Evolutionary conservation across 2,113 vertebrate species (phyloP).

Genomic region (Paracanthobrama guichenoti): DNA sequence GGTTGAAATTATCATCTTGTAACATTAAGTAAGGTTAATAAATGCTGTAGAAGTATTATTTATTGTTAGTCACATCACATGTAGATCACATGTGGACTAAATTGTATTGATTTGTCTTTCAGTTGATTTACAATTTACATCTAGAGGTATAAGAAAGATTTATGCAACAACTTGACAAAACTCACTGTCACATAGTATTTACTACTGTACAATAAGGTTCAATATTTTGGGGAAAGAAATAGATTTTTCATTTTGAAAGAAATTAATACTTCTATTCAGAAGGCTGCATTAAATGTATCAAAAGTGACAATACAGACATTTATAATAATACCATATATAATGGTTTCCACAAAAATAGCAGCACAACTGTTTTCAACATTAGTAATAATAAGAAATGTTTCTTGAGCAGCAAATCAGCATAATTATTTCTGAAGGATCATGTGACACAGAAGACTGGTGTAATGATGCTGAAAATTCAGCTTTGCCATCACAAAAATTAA

Average conservation of each 20-base stretch:
- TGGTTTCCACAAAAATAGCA: background rate
- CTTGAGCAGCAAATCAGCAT: background rate
- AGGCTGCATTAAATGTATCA: background rate
- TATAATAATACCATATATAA: background rate
- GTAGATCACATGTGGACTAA: background rate
- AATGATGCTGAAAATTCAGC: too few species aligned
- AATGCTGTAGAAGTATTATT: too few species aligned
- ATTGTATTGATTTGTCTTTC: background rate
- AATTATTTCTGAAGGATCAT: background rate
- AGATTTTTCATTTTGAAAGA: background rate
- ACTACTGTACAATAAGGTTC: background rate
- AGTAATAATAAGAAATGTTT: background rate
- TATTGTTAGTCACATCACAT: too few species aligned
- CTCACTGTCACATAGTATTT: background rate
- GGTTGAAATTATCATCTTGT: background rate
- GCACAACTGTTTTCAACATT: background rate
- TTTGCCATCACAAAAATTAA: background rate
- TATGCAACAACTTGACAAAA: background rate
- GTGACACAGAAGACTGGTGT: background rate
- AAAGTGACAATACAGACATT: background rate
- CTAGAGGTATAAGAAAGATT: background rate
- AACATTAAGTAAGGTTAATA: too few species aligned
- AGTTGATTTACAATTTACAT: background rate
- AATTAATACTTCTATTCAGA: background rate
- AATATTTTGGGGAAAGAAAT: background rate